Evolutionary conservation across 2,888 invertebrate genomes (phyloP).

Genomic region (Dendrolimus pini): DNA sequence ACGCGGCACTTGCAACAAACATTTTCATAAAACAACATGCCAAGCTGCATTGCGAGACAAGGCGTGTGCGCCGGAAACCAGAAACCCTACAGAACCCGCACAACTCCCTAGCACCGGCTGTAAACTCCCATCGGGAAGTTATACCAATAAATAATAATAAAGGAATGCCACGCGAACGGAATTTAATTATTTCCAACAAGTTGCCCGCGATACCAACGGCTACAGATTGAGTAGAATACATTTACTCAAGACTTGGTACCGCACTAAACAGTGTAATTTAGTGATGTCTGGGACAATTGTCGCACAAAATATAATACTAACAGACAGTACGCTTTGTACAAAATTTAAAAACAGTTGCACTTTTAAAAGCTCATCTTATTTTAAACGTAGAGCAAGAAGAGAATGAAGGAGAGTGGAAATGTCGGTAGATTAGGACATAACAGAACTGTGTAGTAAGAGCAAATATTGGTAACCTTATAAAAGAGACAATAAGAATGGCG

Average conservation of each 20-base stretch:
- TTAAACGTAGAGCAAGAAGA: too few relatives aligned
- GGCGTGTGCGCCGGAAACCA: not conserved
- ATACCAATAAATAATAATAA: slow-evolving; percentile 48
- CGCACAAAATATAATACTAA: not conserved
- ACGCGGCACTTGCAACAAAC: slow-evolving; percentile 19
- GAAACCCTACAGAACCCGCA: slow-evolving; percentile 4
- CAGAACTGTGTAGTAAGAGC: too few relatives aligned
- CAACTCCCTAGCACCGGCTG: slow-evolving; percentile 7
- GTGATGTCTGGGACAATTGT: not conserved
- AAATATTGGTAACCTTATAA: too few relatives aligned
- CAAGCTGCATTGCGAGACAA: slow-evolving; percentile 1
- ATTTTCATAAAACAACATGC: slow-evolving; percentile 34
- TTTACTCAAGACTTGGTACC: not conserved
- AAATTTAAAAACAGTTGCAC: too few relatives aligned
- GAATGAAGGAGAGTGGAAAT: too few relatives aligned
- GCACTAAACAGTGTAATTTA: not conserved
- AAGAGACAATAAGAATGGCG: too few relatives aligned
- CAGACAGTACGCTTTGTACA: too few relatives aligned
- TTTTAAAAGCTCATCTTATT: too few relatives aligned
- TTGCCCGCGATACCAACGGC: slow-evolving; percentile 15
- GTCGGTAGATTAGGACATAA: too few relatives aligned
- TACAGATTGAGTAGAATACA: not conserved
- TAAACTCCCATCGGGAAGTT: slow-evolving; percentile 6
- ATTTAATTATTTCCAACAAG: slow-evolving; percentile 52
- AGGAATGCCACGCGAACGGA: slow-evolving; percentile 39